Percentiles rank a stretch among this genome's conserved stretches.
These are phyloP conservation scores for Cynopterus sphinx DNA, from an alignment of 2,797 vertebrate genomes.

Conservation along the genomic window DNA sequence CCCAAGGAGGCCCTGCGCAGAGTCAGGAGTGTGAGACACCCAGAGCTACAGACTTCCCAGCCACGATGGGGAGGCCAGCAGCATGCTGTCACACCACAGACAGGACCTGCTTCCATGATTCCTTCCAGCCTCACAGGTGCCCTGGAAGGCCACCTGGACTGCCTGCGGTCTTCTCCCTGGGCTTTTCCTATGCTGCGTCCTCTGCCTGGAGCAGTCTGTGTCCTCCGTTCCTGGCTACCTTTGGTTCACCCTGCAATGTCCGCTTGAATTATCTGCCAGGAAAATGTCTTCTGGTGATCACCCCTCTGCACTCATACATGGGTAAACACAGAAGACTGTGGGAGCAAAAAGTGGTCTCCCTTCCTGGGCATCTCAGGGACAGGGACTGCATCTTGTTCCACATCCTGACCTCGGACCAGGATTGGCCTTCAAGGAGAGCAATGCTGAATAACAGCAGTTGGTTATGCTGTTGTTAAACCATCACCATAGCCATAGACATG, in stretches of 20 bases:
- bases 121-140: neutral
- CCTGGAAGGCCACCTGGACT: neutral
- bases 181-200: neutral
- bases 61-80: neutral
- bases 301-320: neutral
- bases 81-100: neutral
- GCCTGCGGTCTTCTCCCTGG: neutral
- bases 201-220: neutral
- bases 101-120: neutral
- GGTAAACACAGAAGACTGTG: neutral
- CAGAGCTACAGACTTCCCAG: neutral
- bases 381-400: neutral
- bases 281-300: neutral
- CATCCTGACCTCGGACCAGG: neutral
- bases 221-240: neutral
- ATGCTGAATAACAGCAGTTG: neutral
- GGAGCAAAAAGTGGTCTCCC: neutral
- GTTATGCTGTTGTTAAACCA: neutral
- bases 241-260: neutral
- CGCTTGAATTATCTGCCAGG: neutral
- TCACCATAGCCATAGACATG: neutral
- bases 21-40: neutral
- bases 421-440: neutral
- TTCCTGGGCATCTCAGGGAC: neutral
- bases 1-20: neutral